Conservation (phyloP, 2,888 invertebrate genomes). For the Drosophila merina region DNA sequence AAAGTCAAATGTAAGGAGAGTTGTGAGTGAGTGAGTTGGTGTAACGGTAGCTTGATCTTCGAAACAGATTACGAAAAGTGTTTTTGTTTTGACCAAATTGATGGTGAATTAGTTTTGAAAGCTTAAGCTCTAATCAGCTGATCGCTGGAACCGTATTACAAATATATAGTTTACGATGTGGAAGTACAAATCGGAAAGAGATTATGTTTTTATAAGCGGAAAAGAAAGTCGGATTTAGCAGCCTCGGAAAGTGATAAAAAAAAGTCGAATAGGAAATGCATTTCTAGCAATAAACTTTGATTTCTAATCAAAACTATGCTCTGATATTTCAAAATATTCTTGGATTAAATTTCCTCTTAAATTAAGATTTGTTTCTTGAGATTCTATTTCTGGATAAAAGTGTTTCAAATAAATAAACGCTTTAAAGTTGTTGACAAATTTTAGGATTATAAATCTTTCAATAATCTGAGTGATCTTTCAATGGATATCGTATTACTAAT, state of each 20-base stretch:
- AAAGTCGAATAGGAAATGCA: not conserved
- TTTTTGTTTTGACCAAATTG: constrained; percentile 21
- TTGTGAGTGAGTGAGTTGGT: constrained; percentile 21
- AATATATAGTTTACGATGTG: not conserved
- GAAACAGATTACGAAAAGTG: constrained; percentile 21
- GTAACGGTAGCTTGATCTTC: constrained; percentile 25
- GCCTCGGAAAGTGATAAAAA: constrained; percentile 20
- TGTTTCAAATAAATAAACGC: not conserved
- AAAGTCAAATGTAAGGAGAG: constrained; percentile 56
- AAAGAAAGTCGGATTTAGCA: constrained; percentile 37
- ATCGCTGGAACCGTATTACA: not conserved
- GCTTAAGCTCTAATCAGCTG: constrained; percentile 12
- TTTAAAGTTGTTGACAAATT: not conserved
- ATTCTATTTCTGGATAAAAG: not conserved
- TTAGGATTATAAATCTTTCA: not conserved
- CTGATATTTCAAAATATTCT: not conserved
- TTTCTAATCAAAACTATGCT: too few relatives aligned
- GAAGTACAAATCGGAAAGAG: constrained; percentile 15
- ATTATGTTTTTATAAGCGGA: constrained; percentile 20
- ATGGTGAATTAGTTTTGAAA: constrained; percentile 26
- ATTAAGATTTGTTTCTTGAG: not conserved
- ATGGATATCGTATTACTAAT: not conserved
- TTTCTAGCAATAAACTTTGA: not conserved
- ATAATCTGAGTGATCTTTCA: not conserved
- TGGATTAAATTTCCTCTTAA: not conserved